Percentiles rank a stretch among this genome's conserved stretches.
Evolutionary conservation across 1,140 invertebrate species (phyloP).

Genomic region (Leptinotarsa defecta): DNA sequence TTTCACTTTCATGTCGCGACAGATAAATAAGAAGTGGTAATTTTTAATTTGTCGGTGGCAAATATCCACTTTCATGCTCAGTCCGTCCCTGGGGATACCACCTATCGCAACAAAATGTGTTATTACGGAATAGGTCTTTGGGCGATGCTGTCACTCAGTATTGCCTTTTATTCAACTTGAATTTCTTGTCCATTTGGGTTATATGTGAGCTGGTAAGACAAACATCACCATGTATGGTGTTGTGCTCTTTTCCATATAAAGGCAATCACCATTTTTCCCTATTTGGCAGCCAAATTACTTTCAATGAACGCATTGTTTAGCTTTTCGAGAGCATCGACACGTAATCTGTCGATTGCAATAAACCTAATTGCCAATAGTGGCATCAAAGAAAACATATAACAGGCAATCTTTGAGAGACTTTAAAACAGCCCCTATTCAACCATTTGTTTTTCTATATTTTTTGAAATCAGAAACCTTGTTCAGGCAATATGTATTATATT

Average conservation of each 20-base stretch:
- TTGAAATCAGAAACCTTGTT: no score
- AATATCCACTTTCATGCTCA: no score
- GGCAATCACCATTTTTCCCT: not conserved
- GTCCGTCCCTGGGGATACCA: not conserved
- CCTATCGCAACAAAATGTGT: not conserved
- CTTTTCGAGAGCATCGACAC: not conserved
- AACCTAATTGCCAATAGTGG: not conserved
- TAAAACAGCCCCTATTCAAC: no score
- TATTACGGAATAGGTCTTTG: not conserved
- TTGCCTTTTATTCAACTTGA: not conserved
- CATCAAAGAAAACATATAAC: no score
- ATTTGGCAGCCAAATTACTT: conserved; percentile 5
- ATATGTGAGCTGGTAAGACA: not conserved
- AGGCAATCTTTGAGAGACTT: no score
- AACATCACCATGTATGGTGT: not conserved
- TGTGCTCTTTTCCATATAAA: conserved; percentile 3
- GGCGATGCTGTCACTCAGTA: not conserved
- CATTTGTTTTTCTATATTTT: no score
- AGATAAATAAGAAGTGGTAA: no score
- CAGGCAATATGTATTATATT: no score
- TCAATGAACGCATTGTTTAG: conserved; percentile 6
- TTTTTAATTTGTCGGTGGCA: no score
- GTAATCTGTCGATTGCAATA: not conserved
- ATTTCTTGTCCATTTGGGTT: conserved; percentile 6
- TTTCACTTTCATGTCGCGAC: no score